phyloP scores from a whole-genome alignment of 1,140 invertebrate species.

The Magallana gigas region DNA sequence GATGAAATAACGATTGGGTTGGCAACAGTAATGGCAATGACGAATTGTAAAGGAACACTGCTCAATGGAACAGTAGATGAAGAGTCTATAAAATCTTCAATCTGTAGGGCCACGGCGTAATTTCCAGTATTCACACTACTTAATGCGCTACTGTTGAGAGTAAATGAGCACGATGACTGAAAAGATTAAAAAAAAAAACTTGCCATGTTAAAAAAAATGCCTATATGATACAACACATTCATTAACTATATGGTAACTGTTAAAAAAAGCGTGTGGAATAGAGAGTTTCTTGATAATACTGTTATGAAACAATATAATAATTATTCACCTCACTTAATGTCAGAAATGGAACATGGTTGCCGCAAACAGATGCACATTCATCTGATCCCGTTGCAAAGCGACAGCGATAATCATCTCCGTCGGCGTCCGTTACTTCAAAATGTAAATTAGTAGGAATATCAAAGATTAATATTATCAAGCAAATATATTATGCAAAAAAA shows the following conservation, averaged over 20 bases:
- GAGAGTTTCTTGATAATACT: no score
- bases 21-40: not conserved
- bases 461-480: no score
- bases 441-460: not conserved
- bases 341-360: not conserved
- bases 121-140: no score
- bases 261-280: no score
- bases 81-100: constrained; percentile 4
- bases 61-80: not conserved
- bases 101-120: constrained; percentile 1
- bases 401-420: not conserved
- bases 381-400: not conserved
- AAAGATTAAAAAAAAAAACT: no score
- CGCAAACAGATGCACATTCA: constrained; percentile 62
- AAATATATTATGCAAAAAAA: no score
- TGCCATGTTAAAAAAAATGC: no score
- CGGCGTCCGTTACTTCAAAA: not conserved
- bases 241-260: no score
- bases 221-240: no score
- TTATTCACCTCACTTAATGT: not conserved
- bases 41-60: constrained; percentile 16
- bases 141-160: no score
- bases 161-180: no score
- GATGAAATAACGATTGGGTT: not conserved
- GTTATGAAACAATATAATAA: no score